These are phyloP conservation scores for Merluccius polli DNA, from an alignment of 2,797 vertebrate genomes.

Conservation along the genomic window DNA sequence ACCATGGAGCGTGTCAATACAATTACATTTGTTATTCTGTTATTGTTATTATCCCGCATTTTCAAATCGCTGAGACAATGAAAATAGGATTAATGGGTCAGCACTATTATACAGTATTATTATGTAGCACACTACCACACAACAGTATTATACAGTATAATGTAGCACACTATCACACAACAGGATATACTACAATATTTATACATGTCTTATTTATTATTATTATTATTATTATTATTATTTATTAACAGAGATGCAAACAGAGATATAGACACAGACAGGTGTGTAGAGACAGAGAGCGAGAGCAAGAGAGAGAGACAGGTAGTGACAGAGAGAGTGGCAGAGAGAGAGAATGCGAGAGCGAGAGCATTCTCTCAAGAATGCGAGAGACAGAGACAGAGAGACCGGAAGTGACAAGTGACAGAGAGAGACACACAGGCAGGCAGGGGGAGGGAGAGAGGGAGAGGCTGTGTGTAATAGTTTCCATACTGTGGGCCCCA, in stretches of 20 bases:
- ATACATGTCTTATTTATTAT: not conserved
- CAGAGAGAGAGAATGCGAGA: not conserved
- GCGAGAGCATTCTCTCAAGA: not conserved
- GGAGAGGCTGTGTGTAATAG: not conserved
- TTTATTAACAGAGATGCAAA: not conserved
- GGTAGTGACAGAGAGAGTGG: conserved; percentile 24
- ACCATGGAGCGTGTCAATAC: too few relatives aligned
- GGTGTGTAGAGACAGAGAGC: not conserved
- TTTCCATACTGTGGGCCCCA: conserved; percentile 44
- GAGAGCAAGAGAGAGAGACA: not conserved
- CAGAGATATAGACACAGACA: not conserved
- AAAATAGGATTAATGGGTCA: too few relatives aligned
- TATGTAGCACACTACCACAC: too few relatives aligned
- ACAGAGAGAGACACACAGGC: conserved; percentile 13
- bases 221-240: too few relatives aligned
- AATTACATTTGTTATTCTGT: too few relatives aligned
- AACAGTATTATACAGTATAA: not conserved
- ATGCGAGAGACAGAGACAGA: conserved; percentile 11
- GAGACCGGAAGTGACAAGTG: not conserved
- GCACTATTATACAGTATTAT: not conserved
- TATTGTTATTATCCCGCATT: too few relatives aligned
- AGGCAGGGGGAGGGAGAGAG: not conserved
- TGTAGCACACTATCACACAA: not conserved
- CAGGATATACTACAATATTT: not conserved
- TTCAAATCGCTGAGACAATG: too few relatives aligned